These are phyloP conservation scores for Sorex maritimensis DNA, from an alignment of 2,797 vertebrate species.

Conservation along the genomic window DNA sequence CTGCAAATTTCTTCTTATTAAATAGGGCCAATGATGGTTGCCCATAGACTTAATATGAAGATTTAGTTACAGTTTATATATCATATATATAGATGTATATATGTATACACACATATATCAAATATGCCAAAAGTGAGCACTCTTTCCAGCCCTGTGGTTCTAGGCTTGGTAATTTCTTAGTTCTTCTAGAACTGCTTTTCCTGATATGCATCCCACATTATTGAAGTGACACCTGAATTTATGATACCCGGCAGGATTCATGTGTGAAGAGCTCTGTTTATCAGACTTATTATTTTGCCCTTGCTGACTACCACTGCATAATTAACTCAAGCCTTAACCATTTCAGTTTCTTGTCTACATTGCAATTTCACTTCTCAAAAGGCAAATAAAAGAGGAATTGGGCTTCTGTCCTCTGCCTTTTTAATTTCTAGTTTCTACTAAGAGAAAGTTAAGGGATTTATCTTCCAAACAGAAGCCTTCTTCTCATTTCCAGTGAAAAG, in stretches of 20 bases:
- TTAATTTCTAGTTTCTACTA: constrained; percentile 16
- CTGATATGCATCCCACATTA: not conserved
- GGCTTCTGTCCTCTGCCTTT: not conserved
- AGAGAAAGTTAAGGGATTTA: not conserved
- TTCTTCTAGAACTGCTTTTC: not conserved
- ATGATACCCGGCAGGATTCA: not conserved
- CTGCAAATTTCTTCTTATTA: not conserved
- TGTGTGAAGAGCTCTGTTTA: not conserved
- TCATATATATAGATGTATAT: not conserved
- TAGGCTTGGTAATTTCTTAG: not conserved
- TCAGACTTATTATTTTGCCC: constrained; percentile 19
- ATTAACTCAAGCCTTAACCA: not conserved
- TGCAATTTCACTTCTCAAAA: constrained; percentile 27
- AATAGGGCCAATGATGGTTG: not conserved
- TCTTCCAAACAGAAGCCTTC: not conserved
- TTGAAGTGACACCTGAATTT: not conserved
- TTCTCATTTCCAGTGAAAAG: not conserved
- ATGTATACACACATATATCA: not conserved
- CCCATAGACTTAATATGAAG: not conserved
- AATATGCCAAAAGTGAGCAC: not conserved
- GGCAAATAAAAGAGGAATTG: not conserved
- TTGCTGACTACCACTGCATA: accelerated
- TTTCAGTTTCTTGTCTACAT: not conserved
- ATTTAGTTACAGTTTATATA: not conserved
- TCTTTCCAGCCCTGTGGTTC: accelerated